These are phyloP conservation scores for Trilocha varians DNA, from an alignment of 2,888 invertebrate genomes.

Conservation along the genomic window DNA sequence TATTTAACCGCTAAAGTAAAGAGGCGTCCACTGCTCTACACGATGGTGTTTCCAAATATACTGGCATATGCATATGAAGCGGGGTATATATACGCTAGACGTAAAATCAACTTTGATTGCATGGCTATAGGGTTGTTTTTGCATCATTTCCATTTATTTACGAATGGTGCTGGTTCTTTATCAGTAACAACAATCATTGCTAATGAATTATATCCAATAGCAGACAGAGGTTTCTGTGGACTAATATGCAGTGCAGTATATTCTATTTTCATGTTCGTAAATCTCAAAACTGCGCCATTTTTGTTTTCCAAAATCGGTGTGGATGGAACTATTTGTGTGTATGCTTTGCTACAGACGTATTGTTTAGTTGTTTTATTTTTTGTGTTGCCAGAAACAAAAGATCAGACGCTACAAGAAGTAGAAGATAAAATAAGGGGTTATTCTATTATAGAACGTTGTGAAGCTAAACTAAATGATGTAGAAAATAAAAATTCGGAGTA, in stretches of 20 bases:
- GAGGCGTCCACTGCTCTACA: too few relatives aligned
- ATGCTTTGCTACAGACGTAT: conserved; percentile 15
- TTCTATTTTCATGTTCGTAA: conserved; percentile 28
- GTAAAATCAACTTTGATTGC: conserved; percentile 33
- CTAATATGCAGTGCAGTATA: conserved; percentile 34
- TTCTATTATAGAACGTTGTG: too few relatives aligned
- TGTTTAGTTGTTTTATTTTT: conserved; percentile 21
- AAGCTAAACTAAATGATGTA: too few relatives aligned
- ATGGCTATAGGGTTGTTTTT: conserved; percentile 32
- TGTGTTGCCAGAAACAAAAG: conserved; percentile 28
- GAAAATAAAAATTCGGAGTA: too few relatives aligned
- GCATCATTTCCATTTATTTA: conserved; percentile 35
- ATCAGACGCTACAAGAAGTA: conserved; percentile 26
- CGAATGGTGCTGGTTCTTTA: conserved; percentile 31
- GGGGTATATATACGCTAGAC: conserved; percentile 19
- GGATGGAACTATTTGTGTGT: conserved; percentile 28
- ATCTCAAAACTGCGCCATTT: conserved; percentile 26
- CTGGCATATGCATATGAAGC: too few relatives aligned
- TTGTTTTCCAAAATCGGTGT: conserved; percentile 21
- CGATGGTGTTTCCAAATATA: too few relatives aligned
- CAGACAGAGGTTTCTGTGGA: conserved; percentile 25
- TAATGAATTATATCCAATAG: conserved; percentile 28
- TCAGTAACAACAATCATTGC: conserved; percentile 25
- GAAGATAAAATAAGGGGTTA: conserved; percentile 12
- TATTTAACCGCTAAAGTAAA: too few relatives aligned